Base-by-base conservation (phyloP, 53 echinoderm and acorn worm genomes). In the Arbacia lixula region DNA sequence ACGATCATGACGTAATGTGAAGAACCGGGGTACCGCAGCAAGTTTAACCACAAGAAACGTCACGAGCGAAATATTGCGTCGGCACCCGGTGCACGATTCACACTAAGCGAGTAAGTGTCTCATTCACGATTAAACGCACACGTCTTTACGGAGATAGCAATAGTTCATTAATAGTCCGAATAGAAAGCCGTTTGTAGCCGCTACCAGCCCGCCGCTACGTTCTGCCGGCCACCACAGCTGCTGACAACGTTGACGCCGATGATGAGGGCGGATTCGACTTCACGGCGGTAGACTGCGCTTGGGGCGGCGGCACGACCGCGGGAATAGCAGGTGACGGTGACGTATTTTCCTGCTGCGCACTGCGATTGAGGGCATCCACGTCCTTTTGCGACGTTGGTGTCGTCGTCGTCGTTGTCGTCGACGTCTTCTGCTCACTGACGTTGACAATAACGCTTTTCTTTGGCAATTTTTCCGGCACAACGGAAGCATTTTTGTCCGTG, bases 401-500 rank as follows among this genome's bases (percentile, higher is more conserved):
- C 29, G 53, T 16, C 10, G 21, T 31, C n/a, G 31, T 55, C 52
- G 75, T 33, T 34, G 54, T 5, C 29, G 53, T 16, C 10, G 21
- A 29, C n/a, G 31, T 55, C 53, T 75, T 75, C 75, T 75, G 53
- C 24, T 75, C 34, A 0, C 42, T 6, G 29, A 19, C n/a, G 31
- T 53, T 28, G 33, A 22, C 32, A n/a, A n/a, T n/a, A 46, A 42
- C 72, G 14, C 33, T 36, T 75, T 75, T 75, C 75, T 54, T 52
- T 54, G 75, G 75, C 16, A 75, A 32, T 75, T 75, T 75, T 35
- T 75, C 75, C 4, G 75, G 75, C 11, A 75, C 55, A 2, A 54
- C n/a, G 9, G 55, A 53, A 19, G 20, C 5, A 53, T 75, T 75
- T 33, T 75, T 75, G 36, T 75, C 75, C 35, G 75, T 54, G 6